Evolutionary conservation across 2,113 vertebrate species (phyloP).

Genomic region (Sakesphorus luctuosus): DNA sequence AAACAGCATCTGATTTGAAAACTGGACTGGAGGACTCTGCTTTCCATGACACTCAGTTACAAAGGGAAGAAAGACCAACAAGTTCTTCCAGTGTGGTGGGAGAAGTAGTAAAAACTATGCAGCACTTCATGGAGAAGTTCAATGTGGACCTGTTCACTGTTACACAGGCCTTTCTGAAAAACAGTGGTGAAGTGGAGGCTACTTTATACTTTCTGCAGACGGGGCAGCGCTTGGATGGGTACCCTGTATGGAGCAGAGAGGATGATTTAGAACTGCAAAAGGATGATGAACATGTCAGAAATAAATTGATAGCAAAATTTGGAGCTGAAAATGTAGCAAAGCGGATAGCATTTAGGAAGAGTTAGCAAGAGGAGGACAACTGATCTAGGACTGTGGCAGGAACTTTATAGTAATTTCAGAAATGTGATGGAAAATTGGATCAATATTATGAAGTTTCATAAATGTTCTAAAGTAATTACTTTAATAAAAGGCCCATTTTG

Average conservation of each 20-base stretch:
- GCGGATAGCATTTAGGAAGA: constrained; percentile 75
- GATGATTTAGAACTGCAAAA: constrained; percentile 79
- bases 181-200: constrained; percentile 83
- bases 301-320: constrained; percentile 74
- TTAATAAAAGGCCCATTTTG: background rate
- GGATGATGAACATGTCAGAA: constrained; percentile 46
- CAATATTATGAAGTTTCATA: background rate
- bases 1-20: background rate
- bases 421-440: background rate
- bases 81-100: constrained; percentile 42
- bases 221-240: constrained; percentile 75
- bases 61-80: constrained; percentile 36
- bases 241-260: constrained; percentile 77
- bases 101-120: constrained; percentile 73
- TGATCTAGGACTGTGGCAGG: background rate
- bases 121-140: constrained; percentile 80
- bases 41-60: background rate
- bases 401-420: background rate
- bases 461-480: background rate
- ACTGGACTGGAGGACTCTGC: background rate
- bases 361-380: constrained; percentile 9
- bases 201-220: constrained; percentile 78
- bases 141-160: constrained; percentile 81
- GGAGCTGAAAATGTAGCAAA: constrained; percentile 79
- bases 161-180: constrained; percentile 88